These are phyloP conservation scores for Sisyra terminalis DNA, from an alignment of 2,888 invertebrate species.

Conservation along the genomic window DNA sequence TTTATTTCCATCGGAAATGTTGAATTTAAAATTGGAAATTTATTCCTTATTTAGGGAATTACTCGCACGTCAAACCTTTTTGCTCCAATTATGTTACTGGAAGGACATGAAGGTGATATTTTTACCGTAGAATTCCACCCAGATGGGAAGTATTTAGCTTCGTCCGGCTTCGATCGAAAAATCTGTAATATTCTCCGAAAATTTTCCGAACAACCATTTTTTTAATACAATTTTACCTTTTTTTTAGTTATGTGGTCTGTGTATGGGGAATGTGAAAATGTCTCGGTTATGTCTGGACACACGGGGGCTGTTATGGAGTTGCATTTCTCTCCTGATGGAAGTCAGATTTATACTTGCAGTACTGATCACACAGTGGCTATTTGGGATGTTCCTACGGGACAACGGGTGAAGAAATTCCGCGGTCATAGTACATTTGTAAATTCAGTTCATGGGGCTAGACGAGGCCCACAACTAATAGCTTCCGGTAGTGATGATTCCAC, in stretches of 20 bases:
- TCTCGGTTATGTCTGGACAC: slow-evolving; percentile 85
- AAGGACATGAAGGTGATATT: slow-evolving; percentile 95
- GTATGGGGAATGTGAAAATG: slow-evolving; percentile 95
- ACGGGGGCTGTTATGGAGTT: slow-evolving; percentile 91
- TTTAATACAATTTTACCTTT: slow-evolving; percentile 13
- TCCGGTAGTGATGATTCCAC: slow-evolving; percentile 93
- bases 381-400: slow-evolving; percentile 87
- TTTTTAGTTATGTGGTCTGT: slow-evolving; percentile 84
- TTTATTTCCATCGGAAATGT: slow-evolving; percentile 7
- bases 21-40: background rate
- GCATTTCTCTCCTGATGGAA: slow-evolving; percentile 70
- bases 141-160: slow-evolving; percentile 86
- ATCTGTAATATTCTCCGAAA: too few relatives aligned
- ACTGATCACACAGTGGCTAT: slow-evolving; percentile 90
- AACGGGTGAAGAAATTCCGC: slow-evolving; percentile 76
- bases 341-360: slow-evolving; percentile 75
- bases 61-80: slow-evolving; percentile 74
- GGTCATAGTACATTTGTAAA: slow-evolving; percentile 67
- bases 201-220: background rate
- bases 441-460: slow-evolving; percentile 54
- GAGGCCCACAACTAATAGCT: slow-evolving; percentile 81
- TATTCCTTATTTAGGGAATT: slow-evolving; percentile 32
- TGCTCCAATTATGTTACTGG: slow-evolving; percentile 88
- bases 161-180: slow-evolving; percentile 88
- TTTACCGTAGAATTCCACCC: slow-evolving; percentile 89